Evolutionary conservation across 1,140 invertebrate genomes (phyloP).

Genomic region (Caenorhabditis brenneri): DNA sequence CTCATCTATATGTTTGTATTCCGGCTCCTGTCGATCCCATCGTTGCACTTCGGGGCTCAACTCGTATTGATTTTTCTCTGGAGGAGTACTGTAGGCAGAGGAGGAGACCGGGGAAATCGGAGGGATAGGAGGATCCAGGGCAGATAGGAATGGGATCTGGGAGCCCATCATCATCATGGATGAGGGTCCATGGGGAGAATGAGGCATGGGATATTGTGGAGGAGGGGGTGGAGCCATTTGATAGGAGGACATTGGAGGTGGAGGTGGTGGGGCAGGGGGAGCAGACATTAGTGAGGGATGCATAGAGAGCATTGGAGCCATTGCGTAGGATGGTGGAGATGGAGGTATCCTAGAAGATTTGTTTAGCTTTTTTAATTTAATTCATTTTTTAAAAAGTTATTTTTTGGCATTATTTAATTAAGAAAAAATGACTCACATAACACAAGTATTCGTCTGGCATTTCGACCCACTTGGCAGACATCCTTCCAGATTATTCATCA

Average conservation of each 20-base stretch:
- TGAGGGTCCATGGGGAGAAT: background rate
- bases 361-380: too few relatives aligned
- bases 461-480: background rate
- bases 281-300: background rate
- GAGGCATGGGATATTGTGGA: background rate
- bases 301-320: slow-evolving; percentile 29
- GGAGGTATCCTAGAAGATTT: background rate
- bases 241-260: background rate
- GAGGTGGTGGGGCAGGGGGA: background rate
- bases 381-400: background rate
- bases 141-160: background rate
- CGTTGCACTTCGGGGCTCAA: background rate
- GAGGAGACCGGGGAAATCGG: background rate
- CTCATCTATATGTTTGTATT: slow-evolving; percentile 14
- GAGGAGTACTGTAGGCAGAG: background rate
- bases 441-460: background rate
- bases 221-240: background rate
- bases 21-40: slow-evolving; percentile 14
- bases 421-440: background rate
- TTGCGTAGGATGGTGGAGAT: background rate
- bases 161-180: background rate
- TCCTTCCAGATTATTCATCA: background rate
- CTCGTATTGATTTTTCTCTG: background rate
- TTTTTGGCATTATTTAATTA: too few relatives aligned
- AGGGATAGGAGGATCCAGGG: background rate